phyloP scores from a whole-genome alignment of 2,113 vertebrate genomes.

The Dicentrarchus labrax region DNA sequence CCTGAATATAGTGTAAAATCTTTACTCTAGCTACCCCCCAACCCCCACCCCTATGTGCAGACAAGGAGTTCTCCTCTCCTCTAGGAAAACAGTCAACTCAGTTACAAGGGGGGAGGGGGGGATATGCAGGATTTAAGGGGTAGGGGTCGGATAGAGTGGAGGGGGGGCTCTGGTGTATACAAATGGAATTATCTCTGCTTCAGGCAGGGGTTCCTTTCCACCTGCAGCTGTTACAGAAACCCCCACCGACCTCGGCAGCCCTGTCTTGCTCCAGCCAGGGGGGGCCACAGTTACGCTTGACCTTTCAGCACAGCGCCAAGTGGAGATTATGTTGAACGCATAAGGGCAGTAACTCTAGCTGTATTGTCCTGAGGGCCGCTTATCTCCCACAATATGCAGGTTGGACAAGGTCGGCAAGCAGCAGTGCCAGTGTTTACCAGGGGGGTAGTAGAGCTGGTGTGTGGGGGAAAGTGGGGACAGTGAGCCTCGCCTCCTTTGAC shows the following conservation, averaged over 20 bases:
- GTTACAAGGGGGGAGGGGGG: conserved; percentile 17
- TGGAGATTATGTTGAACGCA: conserved; percentile 74
- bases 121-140: not conserved
- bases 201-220: conserved; percentile 43
- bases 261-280: conserved; percentile 7
- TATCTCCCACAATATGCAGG: conserved; percentile 74
- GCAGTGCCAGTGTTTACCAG: conserved; percentile 69
- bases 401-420: conserved; percentile 75
- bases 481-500: conserved; percentile 42
- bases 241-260: conserved; percentile 35
- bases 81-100: conserved; percentile 34
- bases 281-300: conserved; percentile 62
- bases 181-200: conserved; percentile 30
- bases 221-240: conserved; percentile 67
- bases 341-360: conserved; percentile 26
- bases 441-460: not conserved
- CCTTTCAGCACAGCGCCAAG: conserved; percentile 65
- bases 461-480: conserved; percentile 6
- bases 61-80: conserved; percentile 18
- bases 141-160: not conserved
- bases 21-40: not conserved
- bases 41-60: not conserved
- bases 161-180: not conserved
- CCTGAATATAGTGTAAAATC: not conserved
- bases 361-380: conserved; percentile 77